These are phyloP conservation scores for Napeogenes inachia DNA, from an alignment of 2,888 invertebrate species.

Conservation along the genomic window DNA sequence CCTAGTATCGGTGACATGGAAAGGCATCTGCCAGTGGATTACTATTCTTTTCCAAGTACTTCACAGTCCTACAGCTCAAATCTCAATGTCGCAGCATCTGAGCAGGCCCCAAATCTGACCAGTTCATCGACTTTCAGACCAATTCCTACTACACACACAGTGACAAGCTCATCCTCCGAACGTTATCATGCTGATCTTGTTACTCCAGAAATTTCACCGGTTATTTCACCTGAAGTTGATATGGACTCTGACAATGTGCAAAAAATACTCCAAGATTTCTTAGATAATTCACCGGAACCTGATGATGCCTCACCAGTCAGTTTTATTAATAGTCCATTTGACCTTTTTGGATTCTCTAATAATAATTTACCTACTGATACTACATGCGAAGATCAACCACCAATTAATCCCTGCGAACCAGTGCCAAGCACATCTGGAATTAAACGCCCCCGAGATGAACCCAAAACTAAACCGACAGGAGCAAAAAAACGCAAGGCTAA, in stretches of 20 bases:
- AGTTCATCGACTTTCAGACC: not conserved
- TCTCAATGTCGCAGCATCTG: not conserved
- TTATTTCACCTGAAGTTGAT: not conserved
- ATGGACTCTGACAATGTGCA: not conserved
- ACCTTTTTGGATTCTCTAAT: not conserved
- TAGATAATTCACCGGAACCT: not conserved
- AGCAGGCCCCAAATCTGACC: not conserved
- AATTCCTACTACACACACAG: not conserved
- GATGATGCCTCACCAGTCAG: not conserved
- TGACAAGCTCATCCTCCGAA: not conserved
- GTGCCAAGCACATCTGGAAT: not conserved
- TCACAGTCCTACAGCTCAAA: not conserved
- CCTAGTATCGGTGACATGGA: not conserved
- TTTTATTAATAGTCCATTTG: conserved; percentile 1
- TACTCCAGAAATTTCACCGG: conserved; percentile 1
- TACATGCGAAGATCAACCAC: not conserved
- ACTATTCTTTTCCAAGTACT: not conserved
- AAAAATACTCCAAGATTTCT: conserved; percentile 1
- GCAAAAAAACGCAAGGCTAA: not conserved
- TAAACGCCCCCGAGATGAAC: not conserved
- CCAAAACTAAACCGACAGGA: not conserved
- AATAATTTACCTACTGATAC: not conserved
- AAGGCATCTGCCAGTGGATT: not conserved
- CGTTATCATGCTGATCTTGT: not conserved
- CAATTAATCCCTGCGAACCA: not conserved